Percentiles rank a stretch among this genome's conserved stretches.
These are phyloP conservation scores for Choloepus hoffmanni DNA, from an alignment of 2,113 vertebrate species.

Conservation along the genomic window DNA sequence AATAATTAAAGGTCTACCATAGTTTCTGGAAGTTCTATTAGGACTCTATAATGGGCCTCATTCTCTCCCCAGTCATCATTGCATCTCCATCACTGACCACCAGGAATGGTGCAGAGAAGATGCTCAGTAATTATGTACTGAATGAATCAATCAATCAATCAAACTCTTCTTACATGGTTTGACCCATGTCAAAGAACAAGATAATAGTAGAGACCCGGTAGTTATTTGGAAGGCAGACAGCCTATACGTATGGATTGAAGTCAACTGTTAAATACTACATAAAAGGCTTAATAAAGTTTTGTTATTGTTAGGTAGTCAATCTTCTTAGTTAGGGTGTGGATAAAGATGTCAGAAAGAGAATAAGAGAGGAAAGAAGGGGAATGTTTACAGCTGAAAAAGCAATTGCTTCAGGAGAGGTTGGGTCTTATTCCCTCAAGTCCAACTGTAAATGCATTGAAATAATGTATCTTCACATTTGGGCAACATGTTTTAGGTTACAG, in stretches of 20 bases:
- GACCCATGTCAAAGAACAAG: background rate
- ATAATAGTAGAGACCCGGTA: background rate
- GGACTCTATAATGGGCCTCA: background rate
- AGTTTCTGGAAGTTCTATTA: background rate
- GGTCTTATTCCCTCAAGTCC: background rate
- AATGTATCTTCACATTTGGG: background rate
- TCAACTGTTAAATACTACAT: background rate
- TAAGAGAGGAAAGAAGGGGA: background rate
- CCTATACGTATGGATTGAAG: background rate
- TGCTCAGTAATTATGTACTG: background rate
- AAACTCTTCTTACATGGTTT: background rate
- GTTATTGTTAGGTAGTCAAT: background rate
- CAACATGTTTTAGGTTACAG: background rate
- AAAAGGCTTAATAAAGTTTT: background rate
- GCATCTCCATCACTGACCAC: background rate
- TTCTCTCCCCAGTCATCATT: background rate
- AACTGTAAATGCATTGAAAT: background rate
- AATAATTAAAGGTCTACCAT: background rate
- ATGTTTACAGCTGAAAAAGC: background rate
- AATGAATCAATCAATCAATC: background rate
- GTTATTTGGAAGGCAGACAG: background rate
- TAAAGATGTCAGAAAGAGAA: background rate
- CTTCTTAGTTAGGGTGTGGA: background rate
- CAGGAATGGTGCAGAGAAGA: background rate
- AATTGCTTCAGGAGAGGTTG: background rate